Evolutionary conservation across 2,113 vertebrate genomes (phyloP).

Genomic region (Ranitomeya variabilis): DNA sequence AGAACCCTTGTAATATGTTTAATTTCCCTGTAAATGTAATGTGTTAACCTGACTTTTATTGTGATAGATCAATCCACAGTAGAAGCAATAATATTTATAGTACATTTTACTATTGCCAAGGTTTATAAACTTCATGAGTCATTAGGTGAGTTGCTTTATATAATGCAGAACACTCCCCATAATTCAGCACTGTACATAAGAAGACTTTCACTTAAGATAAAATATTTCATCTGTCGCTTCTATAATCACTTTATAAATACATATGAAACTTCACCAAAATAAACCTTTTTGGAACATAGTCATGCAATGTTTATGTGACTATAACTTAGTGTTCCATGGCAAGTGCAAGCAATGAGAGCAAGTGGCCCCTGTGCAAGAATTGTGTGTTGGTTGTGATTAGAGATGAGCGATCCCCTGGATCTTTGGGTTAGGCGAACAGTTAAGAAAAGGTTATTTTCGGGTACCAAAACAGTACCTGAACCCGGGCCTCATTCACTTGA

Average conservation of each 20-base stretch:
- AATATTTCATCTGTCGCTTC: background rate
- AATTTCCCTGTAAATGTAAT: background rate
- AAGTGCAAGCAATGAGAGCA: too few species aligned
- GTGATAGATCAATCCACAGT: constrained; percentile 4
- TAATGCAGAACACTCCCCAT: background rate
- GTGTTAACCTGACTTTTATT: constrained; percentile 35
- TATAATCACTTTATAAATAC: background rate
- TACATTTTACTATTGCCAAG: constrained; percentile 9
- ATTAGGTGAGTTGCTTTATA: background rate
- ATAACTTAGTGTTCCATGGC: too few species aligned
- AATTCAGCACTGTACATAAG: background rate
- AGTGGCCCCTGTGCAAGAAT: too few species aligned
- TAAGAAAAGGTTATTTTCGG: too few species aligned
- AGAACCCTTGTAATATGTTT: background rate
- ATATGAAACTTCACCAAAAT: background rate
- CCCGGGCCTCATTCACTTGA: too few species aligned
- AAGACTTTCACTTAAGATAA: background rate
- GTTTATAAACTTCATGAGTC: constrained; percentile 32
- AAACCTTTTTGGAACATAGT: background rate
- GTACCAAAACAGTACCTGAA: too few species aligned
- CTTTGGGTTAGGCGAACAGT: too few species aligned
- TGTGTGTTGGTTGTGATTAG: too few species aligned
- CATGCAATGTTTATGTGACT: too few species aligned
- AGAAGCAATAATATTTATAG: constrained; percentile 46
- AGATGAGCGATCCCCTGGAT: too few species aligned